phyloP scores from a whole-genome alignment of 35 echinoderm and acorn worm species.

The Acanthaster planci region DNA sequence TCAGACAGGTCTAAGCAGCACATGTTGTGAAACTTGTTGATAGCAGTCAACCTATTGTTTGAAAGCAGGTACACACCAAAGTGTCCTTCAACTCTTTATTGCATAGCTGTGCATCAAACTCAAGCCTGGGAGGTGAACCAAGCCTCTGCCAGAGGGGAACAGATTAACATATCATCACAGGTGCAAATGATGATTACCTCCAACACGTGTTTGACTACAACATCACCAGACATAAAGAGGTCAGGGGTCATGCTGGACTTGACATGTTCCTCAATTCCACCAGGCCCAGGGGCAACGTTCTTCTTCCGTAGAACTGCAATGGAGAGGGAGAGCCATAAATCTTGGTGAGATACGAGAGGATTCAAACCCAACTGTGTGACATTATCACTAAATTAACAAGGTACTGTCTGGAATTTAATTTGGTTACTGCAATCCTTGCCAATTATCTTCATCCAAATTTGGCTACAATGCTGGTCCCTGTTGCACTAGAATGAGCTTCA shows the following conservation, averaged over 20 bases:
- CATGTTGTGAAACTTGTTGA: too few relatives aligned
- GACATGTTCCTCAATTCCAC: constrained; percentile 81
- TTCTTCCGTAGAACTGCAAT: constrained; percentile 83
- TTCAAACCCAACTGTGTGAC: neutral
- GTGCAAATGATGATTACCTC: constrained; percentile 82
- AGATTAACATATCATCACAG: neutral
- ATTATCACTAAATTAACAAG: neutral
- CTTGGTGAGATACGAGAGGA: too few relatives aligned
- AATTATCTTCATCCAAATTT: too few relatives aligned
- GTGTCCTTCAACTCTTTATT: neutral
- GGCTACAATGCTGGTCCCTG: too few relatives aligned
- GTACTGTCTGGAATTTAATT: neutral
- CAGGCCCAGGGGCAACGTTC: constrained; percentile 91
- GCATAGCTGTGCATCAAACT: neutral
- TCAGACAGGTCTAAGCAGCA: too few relatives aligned
- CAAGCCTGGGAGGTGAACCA: neutral
- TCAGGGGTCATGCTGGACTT: constrained; percentile 84
- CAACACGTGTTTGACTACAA: constrained; percentile 87
- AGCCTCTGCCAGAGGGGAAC: neutral
- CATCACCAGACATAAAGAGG: constrained; percentile 84
- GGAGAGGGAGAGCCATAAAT: neutral
- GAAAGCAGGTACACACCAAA: too few relatives aligned
- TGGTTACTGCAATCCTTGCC: too few relatives aligned
- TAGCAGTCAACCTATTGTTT: too few relatives aligned
- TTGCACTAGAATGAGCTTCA: too few relatives aligned